Conservation (phyloP, 2,888 invertebrate species). For the Drosophila multiciliata region DNA sequence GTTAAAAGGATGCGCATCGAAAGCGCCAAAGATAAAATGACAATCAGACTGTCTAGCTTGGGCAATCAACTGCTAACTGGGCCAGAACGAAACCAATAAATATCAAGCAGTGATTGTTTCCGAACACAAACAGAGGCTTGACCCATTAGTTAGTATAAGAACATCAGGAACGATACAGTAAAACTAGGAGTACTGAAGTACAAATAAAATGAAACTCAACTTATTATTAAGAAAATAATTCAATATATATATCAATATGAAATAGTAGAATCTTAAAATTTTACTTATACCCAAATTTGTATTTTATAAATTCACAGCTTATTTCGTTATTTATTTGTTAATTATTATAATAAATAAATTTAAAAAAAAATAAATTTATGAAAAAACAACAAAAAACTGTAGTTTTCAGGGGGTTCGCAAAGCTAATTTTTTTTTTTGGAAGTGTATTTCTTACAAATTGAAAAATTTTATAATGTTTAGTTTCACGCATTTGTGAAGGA, state of each 20-base stretch:
- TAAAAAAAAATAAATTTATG: too few species aligned
- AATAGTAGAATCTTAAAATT: neutral
- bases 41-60: constrained; percentile 59
- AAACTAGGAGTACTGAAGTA: neutral
- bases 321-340: neutral
- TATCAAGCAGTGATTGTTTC: neutral
- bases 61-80: constrained; percentile 49
- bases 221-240: neutral
- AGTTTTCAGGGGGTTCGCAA: neutral
- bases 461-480: neutral
- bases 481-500: constrained; percentile 36
- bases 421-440: neutral
- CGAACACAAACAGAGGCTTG: neutral
- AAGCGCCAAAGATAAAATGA: constrained; percentile 43
- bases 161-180: neutral
- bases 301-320: neutral
- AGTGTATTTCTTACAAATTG: neutral
- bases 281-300: neutral
- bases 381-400: neutral
- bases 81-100: constrained; percentile 25
- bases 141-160: neutral
- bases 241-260: neutral
- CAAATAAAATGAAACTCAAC: neutral
- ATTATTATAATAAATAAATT: neutral
- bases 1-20: constrained; percentile 29